Evolutionary conservation across 2,888 invertebrate species (phyloP), one percentile per base, ranked within the genome.

Genomic region (Epistrophella euchroma): DNA sequence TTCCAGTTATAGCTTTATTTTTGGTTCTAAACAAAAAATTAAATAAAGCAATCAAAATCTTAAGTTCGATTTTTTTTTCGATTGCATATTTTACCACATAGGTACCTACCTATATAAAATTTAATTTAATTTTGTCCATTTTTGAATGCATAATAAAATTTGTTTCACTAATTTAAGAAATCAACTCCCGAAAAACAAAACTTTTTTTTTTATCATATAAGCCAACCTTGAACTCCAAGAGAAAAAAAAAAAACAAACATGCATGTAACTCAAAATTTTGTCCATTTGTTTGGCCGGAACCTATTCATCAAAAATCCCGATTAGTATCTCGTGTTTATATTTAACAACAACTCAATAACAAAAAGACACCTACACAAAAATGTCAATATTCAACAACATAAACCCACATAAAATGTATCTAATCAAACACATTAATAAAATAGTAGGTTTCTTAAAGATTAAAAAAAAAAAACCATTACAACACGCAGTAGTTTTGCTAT

Each of bases 211-310:
- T 62, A 62, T 62, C 25, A 22, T 0, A 66, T 15, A 64, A 43
- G 2, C 28, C 7, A 64, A 52, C 68, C 68, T 68, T 68, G 68
- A 68, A 52, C 68, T 68, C 50, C 0, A 22, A 37, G 1, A 58
- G 37, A 22, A 19, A 37, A 22, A 37, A 13, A 47, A 32, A 13
- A 11, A 17, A 47, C 47, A n/a, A n/a, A n/a, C n/a, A n/a, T n/a
- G n/a, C n/a, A n/a, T n/a, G 17, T 32, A 15, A 35, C 19, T 6
- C 15, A 37, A 40, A 15, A 60, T 35, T 66, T 35, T 35, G 17
- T 64, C 66, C 60, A 40, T 60, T 60, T 60, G 37, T 58, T 58
- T 64, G 28, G 7, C 47, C 66, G 66, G 66, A 66, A 66, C 45
- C 45, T 35, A 66, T 66, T 66, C 66, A 66, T 66, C 66, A 60